These are phyloP conservation scores for Platyscapa corneri DNA, from an alignment of 1,140 invertebrate species.

Conservation along the genomic window DNA sequence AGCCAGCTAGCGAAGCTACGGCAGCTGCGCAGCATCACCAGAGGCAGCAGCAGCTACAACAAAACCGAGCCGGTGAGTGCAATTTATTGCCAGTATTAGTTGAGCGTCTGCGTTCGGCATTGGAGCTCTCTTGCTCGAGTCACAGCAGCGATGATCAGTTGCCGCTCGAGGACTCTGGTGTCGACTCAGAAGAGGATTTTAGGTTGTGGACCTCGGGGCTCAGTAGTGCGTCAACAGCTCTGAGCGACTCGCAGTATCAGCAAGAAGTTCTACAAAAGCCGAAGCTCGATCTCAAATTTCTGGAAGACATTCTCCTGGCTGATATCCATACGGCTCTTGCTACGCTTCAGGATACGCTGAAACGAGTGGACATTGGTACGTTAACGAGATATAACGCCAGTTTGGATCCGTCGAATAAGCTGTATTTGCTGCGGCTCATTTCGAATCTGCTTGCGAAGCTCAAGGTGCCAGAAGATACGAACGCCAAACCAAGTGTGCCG, in stretches of 20 bases:
- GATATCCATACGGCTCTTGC: conserved; percentile 87
- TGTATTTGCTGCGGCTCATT: conserved; percentile 83
- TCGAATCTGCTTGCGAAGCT: conserved; percentile 84
- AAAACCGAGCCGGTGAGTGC: conserved; percentile 66
- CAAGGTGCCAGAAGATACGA: conserved; percentile 67
- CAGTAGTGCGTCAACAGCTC: conserved; percentile 55
- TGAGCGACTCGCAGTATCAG: conserved; percentile 33
- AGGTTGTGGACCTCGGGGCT: conserved; percentile 59
- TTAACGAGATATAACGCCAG: conserved; percentile 72
- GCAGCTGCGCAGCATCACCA: conserved; percentile 51
- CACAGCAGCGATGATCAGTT: conserved; percentile 60
- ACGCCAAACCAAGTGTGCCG: conserved; percentile 35
- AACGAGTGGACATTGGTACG: conserved; percentile 74
- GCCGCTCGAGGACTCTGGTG: conserved; percentile 61
- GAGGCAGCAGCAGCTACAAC: conserved; percentile 40
- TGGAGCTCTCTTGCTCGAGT: conserved; percentile 66
- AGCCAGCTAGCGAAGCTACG: conserved; percentile 4
- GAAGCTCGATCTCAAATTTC: conserved; percentile 66
- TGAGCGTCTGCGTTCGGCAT: conserved; percentile 69
- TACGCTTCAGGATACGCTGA: conserved; percentile 82
- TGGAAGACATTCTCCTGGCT: conserved; percentile 77
- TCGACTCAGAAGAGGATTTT: conserved; percentile 63
- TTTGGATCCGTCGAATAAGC: conserved; percentile 75
- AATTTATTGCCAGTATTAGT: conserved; percentile 73
- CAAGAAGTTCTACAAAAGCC: conserved; percentile 45